These are phyloP conservation scores for Zalophus californianus DNA, from an alignment of 2,797 vertebrate species.

Conservation along the genomic window DNA sequence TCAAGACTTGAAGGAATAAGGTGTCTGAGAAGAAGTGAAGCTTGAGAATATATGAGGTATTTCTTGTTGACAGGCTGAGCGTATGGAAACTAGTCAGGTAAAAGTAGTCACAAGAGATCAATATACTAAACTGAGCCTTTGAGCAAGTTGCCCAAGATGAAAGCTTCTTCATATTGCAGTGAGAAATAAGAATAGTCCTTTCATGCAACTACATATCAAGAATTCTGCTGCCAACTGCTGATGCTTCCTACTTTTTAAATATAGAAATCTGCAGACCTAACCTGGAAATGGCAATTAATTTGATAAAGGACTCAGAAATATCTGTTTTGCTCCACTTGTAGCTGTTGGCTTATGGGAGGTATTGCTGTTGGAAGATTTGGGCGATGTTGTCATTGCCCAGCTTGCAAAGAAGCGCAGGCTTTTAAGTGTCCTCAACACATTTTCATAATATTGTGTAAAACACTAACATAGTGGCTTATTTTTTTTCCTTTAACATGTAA, in stretches of 20 bases:
- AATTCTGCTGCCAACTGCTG: slow-evolving; percentile 59
- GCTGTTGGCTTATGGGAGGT: slow-evolving; percentile 79
- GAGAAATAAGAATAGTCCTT: slow-evolving; percentile 57
- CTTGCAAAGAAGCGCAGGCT: slow-evolving; percentile 20
- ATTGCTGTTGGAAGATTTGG: slow-evolving; percentile 82
- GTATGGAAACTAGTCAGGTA: slow-evolving; percentile 60
- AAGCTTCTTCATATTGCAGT: slow-evolving; percentile 60
- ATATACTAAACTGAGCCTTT: slow-evolving; percentile 67
- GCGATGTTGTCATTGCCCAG: slow-evolving; percentile 36
- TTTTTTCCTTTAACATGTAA: slow-evolving; percentile 46
- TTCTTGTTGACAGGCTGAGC: slow-evolving; percentile 57
- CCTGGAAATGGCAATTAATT: slow-evolving; percentile 76
- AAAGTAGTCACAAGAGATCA: slow-evolving; percentile 65
- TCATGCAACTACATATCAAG: neutral
- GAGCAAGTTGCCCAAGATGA: slow-evolving; percentile 66
- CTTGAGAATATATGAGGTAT: slow-evolving; percentile 49
- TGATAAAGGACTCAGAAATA: slow-evolving; percentile 80
- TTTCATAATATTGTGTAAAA: slow-evolving; percentile 50
- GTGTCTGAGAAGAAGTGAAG: slow-evolving; percentile 72
- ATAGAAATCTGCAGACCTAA: slow-evolving; percentile 34
- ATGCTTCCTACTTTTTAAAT: slow-evolving; percentile 75
- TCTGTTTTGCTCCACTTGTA: slow-evolving; percentile 81
- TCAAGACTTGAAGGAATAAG: neutral
- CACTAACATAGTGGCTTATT: neutral
- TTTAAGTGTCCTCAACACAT: slow-evolving; percentile 45